These are phyloP conservation scores for Ispidina lecontei DNA, from an alignment of 2,797 vertebrate species.

Conservation along the genomic window DNA sequence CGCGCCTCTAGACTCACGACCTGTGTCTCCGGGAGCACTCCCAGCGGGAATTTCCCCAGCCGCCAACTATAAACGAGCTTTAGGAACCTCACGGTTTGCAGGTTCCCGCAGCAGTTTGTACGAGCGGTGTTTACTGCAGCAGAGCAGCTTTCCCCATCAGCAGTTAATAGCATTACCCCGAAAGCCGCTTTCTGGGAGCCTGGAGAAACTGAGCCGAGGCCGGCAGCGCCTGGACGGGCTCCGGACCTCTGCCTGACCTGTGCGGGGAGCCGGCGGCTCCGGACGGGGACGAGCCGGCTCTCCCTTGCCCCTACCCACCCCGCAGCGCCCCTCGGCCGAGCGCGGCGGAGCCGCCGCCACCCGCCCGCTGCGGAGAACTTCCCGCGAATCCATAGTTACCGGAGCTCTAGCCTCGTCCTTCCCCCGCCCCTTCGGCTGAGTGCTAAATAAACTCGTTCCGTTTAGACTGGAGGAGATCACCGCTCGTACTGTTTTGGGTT, in stretches of 20 bases:
- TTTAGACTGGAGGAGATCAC: conserved; percentile 60
- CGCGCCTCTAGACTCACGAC: rapidly evolving
- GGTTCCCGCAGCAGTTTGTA: background rate
- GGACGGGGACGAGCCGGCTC: background rate
- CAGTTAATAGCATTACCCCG: conserved; percentile 21
- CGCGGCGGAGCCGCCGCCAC: too few species aligned
- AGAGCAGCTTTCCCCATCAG: background rate
- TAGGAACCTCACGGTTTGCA: background rate
- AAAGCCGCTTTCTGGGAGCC: conserved; percentile 20
- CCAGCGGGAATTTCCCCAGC: background rate
- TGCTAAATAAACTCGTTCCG: conserved; percentile 46
- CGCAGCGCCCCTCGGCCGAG: background rate
- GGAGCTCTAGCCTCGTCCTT: background rate
- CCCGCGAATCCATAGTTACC: background rate
- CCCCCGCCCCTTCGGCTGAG: background rate
- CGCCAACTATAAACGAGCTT: rapidly evolving
- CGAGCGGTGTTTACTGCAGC: background rate
- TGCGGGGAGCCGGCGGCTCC: background rate
- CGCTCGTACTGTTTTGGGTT: conserved; percentile 37
- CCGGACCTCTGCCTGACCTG: background rate
- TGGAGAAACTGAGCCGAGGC: background rate
- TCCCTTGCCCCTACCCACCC: background rate
- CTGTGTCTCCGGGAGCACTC: background rate
- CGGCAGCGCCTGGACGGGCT: background rate
- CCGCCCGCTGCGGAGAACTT: too few species aligned